Conservation (phyloP, 2,888 invertebrate species). For the Caenorhabditis sp. region DNA sequence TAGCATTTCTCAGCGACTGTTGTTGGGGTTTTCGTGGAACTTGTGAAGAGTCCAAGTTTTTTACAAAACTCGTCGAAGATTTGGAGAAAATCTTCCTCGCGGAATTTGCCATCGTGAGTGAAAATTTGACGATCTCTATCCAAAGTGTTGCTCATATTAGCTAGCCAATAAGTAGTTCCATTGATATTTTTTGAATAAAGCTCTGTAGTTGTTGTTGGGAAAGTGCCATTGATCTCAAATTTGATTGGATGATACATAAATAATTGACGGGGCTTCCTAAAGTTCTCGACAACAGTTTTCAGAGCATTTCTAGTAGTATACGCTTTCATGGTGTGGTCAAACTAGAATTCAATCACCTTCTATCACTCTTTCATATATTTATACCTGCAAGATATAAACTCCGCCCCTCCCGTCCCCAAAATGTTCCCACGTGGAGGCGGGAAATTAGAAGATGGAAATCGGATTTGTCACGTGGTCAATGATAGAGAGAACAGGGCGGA, state of each 20-base stretch:
- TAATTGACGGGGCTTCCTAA: constrained; percentile 36
- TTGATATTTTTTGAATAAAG: constrained; percentile 32
- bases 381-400: background rate
- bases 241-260: constrained; percentile 44
- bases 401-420: background rate
- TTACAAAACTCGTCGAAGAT: constrained; percentile 37
- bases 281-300: constrained; percentile 42
- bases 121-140: constrained; percentile 36
- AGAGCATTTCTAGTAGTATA: constrained; percentile 31
- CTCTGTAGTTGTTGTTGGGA: constrained; percentile 24
- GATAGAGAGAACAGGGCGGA: no score
- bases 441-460: background rate
- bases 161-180: constrained; percentile 40
- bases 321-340: constrained; percentile 10
- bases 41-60: constrained; percentile 13
- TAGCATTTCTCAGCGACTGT: constrained; percentile 38
- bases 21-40: constrained; percentile 18
- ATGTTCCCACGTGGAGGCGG: no score
- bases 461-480: no score
- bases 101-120: constrained; percentile 38
- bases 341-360: background rate
- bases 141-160: constrained; percentile 27
- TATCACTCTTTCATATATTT: background rate
- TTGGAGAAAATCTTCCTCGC: constrained; percentile 32
- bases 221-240: constrained; percentile 38